Evolutionary conservation across 2,888 invertebrate species (phyloP).

Genomic region (Stenoptilia bipunctidactyla): DNA sequence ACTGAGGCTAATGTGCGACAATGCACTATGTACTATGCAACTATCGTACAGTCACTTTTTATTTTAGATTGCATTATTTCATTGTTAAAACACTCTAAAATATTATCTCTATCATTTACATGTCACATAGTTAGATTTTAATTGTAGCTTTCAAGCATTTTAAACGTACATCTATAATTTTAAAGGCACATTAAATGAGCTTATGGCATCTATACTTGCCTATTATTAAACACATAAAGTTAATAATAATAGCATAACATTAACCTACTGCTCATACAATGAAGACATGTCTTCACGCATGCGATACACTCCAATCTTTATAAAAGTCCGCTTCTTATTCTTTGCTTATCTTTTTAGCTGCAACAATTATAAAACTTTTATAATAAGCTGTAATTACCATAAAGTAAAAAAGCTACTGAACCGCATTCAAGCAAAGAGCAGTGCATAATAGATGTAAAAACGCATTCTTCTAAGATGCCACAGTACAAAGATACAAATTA

Average conservation of each 20-base stretch:
- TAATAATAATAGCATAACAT: neutral
- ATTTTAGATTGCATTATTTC: too few relatives aligned
- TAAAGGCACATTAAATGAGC: conserved; percentile 55
- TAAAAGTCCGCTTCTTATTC: neutral
- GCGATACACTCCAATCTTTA: too few relatives aligned
- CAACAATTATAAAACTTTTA: conserved; percentile 22
- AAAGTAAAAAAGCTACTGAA: too few relatives aligned
- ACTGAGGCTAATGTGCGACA: too few relatives aligned
- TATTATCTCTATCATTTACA: conserved; percentile 24
- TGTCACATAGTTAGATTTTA: conserved; percentile 48
- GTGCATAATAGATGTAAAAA: too few relatives aligned
- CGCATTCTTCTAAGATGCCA: too few relatives aligned
- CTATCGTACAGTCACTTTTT: conserved; percentile 42
- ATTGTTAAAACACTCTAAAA: too few relatives aligned
- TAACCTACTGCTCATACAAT: neutral
- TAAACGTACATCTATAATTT: conserved; percentile 5
- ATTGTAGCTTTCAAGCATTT: neutral
- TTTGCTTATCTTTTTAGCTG: neutral
- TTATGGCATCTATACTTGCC: conserved; percentile 30
- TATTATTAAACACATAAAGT: neutral
- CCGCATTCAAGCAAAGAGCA: too few relatives aligned
- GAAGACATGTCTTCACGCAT: too few relatives aligned
- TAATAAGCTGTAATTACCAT: too few relatives aligned
- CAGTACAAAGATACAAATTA: too few relatives aligned
- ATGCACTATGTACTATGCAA: conserved; percentile 66